These are phyloP conservation scores for Triplophysa siluroides DNA, from an alignment of 2,113 vertebrate genomes.

Conservation along the genomic window DNA sequence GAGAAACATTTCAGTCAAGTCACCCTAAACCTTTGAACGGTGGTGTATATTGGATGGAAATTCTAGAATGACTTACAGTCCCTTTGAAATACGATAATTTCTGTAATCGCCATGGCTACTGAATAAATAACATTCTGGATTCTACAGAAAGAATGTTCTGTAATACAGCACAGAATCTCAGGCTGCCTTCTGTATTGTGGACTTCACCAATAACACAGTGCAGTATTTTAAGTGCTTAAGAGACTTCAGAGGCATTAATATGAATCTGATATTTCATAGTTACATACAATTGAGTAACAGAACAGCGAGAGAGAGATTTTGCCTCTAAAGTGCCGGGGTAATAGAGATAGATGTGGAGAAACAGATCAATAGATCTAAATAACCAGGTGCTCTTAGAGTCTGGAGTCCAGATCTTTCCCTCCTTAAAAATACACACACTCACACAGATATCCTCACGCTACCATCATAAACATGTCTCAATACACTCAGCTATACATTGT, in stretches of 20 bases:
- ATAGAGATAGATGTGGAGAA: slow-evolving; percentile 67
- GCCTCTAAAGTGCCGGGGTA: slow-evolving; percentile 52
- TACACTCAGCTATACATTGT: slow-evolving; percentile 56
- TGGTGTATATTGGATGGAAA: no score
- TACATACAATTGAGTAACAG: slow-evolving; percentile 28
- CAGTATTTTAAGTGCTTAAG: background rate
- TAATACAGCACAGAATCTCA: background rate
- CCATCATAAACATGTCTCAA: slow-evolving; percentile 44
- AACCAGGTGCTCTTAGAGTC: slow-evolving; percentile 51
- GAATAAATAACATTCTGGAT: no score
- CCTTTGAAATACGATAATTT: no score
- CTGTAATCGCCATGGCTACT: no score
- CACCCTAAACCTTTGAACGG: no score
- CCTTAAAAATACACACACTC: slow-evolving; percentile 20
- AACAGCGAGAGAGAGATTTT: slow-evolving; percentile 40
- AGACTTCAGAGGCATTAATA: background rate
- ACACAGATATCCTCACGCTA: background rate
- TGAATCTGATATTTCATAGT: background rate
- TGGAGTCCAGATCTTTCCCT: slow-evolving; percentile 36
- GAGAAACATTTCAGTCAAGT: no score
- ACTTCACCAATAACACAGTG: background rate
- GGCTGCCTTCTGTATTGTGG: background rate
- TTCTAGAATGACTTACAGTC: no score
- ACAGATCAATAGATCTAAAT: slow-evolving; percentile 67
- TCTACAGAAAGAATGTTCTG: no score